Percentiles rank a stretch among this genome's conserved stretches.
These are phyloP conservation scores for Hippocampus barbouri DNA, from an alignment of 2,113 vertebrate species.

Conservation along the genomic window DNA sequence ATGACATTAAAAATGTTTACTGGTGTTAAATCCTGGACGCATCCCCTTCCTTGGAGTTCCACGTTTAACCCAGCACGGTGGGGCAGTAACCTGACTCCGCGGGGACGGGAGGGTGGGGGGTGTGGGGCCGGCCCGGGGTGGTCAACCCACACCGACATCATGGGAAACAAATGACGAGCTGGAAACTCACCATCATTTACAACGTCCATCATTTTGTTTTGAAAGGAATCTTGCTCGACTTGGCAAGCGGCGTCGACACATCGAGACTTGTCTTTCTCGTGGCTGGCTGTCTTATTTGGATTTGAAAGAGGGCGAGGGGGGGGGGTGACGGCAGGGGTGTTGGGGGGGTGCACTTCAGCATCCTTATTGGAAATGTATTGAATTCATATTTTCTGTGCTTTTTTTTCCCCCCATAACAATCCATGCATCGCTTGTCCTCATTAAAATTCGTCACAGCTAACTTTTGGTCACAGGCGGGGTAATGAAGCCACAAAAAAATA, in stretches of 20 bases:
- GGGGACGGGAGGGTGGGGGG: no score
- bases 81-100: constrained; percentile 28
- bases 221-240: constrained; percentile 4
- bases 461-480: no score
- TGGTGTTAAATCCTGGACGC: constrained; percentile 7
- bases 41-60: not conserved
- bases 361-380: no score
- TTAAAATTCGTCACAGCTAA: not conserved
- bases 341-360: constrained; percentile 23
- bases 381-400: no score
- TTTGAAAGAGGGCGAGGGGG: constrained; percentile 31
- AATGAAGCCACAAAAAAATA: not conserved
- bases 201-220: not conserved
- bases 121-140: not conserved
- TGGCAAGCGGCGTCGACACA: constrained; percentile 27
- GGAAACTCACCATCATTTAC: constrained; percentile 11
- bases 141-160: constrained; percentile 25
- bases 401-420: no score
- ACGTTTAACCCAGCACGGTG: constrained; percentile 18
- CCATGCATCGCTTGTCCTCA: not conserved
- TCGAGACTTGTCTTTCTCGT: constrained; percentile 37
- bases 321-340: not conserved
- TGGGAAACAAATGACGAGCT: constrained; percentile 43
- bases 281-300: constrained; percentile 22
- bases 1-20: constrained; percentile 14